phyloP scores from a whole-genome alignment of 2,888 invertebrate species.

The Crepidodera aurea region DNA sequence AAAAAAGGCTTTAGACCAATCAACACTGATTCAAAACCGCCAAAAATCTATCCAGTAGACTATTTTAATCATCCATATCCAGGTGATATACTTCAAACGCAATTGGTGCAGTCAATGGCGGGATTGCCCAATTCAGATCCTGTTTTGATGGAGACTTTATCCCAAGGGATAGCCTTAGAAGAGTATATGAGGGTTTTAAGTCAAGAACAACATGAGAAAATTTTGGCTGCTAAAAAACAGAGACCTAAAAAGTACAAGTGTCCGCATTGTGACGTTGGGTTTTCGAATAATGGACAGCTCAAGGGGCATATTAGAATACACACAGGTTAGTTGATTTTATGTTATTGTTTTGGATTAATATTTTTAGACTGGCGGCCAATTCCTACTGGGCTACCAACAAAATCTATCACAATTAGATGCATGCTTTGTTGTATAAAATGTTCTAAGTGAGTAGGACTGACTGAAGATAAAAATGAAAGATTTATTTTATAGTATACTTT shows the following conservation, averaged over 20 bases:
- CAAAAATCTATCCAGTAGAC: slow-evolving; percentile 37
- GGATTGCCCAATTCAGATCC: slow-evolving; percentile 52
- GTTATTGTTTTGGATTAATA: no score
- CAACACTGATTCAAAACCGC: background rate
- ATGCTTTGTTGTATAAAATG: no score
- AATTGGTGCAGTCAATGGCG: slow-evolving; percentile 44
- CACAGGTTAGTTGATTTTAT: slow-evolving; percentile 68
- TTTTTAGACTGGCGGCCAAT: no score
- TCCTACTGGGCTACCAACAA: no score
- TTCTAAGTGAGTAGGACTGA: no score
- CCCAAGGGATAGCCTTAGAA: slow-evolving; percentile 68
- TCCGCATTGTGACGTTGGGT: slow-evolving; percentile 87
- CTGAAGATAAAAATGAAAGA: no score
- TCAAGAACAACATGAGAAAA: slow-evolving; percentile 75
- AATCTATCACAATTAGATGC: no score
- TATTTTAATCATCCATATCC: slow-evolving; percentile 27
- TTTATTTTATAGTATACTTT: no score
- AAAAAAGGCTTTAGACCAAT: slow-evolving; percentile 42
- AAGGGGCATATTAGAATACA: slow-evolving; percentile 92
- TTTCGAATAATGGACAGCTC: slow-evolving; percentile 93
- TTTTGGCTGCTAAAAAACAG: slow-evolving; percentile 75
- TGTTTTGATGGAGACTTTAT: slow-evolving; percentile 55
- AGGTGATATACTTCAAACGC: slow-evolving; percentile 43
- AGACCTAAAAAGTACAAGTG: slow-evolving; percentile 92
- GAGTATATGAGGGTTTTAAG: slow-evolving; percentile 75